phyloP scores from a whole-genome alignment of 2,113 vertebrate genomes.

The Esox niger region DNA sequence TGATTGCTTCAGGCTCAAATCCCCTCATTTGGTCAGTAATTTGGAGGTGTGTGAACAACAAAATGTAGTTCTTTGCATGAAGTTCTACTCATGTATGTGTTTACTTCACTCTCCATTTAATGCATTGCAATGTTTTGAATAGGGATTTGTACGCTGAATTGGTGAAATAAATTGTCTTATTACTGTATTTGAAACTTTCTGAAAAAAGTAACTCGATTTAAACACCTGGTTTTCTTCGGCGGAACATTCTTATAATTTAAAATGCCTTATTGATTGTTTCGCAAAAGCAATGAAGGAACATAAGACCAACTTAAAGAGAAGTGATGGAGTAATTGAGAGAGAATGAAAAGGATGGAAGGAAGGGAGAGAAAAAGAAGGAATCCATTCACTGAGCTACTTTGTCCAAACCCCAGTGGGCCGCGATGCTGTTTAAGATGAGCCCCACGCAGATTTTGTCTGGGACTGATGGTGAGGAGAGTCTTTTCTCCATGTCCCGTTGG shows the following conservation, averaged over 20 bases:
- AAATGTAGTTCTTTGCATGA: neutral
- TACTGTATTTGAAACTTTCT: neutral
- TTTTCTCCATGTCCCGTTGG: neutral
- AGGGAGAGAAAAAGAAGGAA: neutral
- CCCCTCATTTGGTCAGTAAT: neutral
- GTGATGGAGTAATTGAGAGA: neutral
- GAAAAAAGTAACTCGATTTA: neutral
- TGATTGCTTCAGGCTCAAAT: too few relatives aligned
- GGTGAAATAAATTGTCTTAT: too few relatives aligned
- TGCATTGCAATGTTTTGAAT: too few relatives aligned
- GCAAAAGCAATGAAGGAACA: neutral
- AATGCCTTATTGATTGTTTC: neutral
- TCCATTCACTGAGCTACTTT: neutral
- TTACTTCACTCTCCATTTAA: too few relatives aligned
- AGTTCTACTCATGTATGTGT: neutral
- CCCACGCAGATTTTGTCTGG: neutral
- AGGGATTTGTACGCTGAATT: too few relatives aligned
- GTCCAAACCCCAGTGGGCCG: neutral
- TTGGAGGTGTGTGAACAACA: neutral
- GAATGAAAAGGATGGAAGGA: neutral
- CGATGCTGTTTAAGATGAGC: neutral
- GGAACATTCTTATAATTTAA: neutral
- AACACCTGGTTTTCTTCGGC: neutral
- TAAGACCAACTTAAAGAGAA: neutral
- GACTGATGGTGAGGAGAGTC: neutral